Evolutionary conservation across 2,888 invertebrate species (phyloP), one percentile per base, ranked within the genome.

Genomic region (Coelinius sp.): DNA sequence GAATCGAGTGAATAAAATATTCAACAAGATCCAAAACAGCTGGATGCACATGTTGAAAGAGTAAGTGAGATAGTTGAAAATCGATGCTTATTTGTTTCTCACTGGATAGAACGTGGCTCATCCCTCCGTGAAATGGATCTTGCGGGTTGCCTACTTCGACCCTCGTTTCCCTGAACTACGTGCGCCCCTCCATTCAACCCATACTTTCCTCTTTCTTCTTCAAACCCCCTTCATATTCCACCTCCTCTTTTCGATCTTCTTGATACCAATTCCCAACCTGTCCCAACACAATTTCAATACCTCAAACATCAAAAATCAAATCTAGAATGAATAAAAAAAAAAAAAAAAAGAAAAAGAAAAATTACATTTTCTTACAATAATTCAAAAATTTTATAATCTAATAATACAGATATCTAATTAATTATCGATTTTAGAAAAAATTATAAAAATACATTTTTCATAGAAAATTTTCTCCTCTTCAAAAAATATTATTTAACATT

Each of bases 41-140:
- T 2, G 17, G 46, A 17, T 17, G 46, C 14, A 6, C 2, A 49
- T 49, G 10, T 7, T 49, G 5, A 31, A 31, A 31, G 31, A 6
- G 31, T 31, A 6, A 31, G 4, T n/a, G n/a, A 14, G 20, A 14
- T n/a, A 14, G 7, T 49, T 78, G 78, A 79, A 83, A 82, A 81
- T 83, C 82, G 82, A 81, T 82, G 81, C 80, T 80, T 80, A 82
- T 80, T 81, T 80, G 80, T 82, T 83, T 81, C 46, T 83, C 78
- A 79, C 79, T 41, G 46, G 81, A 79, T 80, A 78, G 81, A 78
- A 76, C 74, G 46, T 49, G 78, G 81, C 74, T 79, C 80, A 80
- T 82, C 80, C 81, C 81, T 78, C 79, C 82, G 80, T 81, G 83
- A 84, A 83, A 82, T 82, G 80, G 81, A 81, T 82, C 80, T 79